Base-by-base conservation (phyloP, 2,113 vertebrate species). In the Crotalus helleri region DNA sequence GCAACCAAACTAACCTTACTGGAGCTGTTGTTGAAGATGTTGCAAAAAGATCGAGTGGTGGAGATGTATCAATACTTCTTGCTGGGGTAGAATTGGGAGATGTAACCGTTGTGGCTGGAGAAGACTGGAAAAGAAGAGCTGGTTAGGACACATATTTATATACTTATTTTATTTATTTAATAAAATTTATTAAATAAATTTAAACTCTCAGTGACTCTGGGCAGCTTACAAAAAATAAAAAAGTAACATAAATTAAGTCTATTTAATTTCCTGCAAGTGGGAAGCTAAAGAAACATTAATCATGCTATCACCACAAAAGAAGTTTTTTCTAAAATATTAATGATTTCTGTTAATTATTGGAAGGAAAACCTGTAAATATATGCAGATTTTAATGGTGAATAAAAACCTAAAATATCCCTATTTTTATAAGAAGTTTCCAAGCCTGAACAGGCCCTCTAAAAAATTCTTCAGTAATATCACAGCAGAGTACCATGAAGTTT, bases 31-130 rank as follows among this genome's bases (percentile, higher is more conserved):
- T 95, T n/a, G 98, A 98, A 54, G 98, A 95, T 94, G 98, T 98
- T 81, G 99, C 98, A 96, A 99, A 99, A 54, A 99, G 98, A 97
- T 99, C 99, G 93, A 99, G 97, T 1, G 98, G 97, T 91, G 99
- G 98, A 93, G 99, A 98, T 0, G 98, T 98, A 90, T 99, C 98
- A 91, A 98, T 98, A 94, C 98, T 98, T 98, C 99, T 99, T 93
- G 99, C 98, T 93, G 98, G 99, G 96, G 99, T 98, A 88, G 99
- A 99, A 91, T 97, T 98, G n/a, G 98, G 98, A 86, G 98, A 98
- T 55, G 98, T 98, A 95, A 98, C 99, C 92, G 98, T 98, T 94
- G 98, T 98, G 88, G 97, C 98, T 95, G 98, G 98, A 91, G 98
- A 98, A 93, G 98, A 99, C 98, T 99, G 96, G 81, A 97, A 95